A percentile compares a stretch with the other conserved stretches of the same genome.
Evolutionary conservation across 2,888 invertebrate genomes (phyloP).

Genomic region (Synergus itoensis): DNA sequence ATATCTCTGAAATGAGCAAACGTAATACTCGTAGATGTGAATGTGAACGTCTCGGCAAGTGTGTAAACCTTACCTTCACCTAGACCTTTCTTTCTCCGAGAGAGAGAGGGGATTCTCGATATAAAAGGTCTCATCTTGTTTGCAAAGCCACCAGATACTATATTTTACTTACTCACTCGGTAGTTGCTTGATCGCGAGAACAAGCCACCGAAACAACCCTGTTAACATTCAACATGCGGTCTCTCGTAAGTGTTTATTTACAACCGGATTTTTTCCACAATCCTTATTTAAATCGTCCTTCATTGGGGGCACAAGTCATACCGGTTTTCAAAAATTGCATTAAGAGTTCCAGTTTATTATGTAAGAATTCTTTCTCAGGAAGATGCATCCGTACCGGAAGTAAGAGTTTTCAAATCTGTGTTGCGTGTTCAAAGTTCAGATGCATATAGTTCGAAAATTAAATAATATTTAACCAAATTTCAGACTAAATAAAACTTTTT

Average conservation of each 20-base stretch:
- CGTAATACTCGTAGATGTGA: constrained; percentile 52
- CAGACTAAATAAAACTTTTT: no score
- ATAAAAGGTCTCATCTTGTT: constrained; percentile 76
- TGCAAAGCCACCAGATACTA: constrained; percentile 73
- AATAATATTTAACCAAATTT: no score
- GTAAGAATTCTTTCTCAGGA: not conserved
- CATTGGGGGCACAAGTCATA: not conserved
- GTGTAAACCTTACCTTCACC: constrained; percentile 75
- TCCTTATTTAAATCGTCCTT: not conserved
- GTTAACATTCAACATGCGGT: constrained; percentile 65
- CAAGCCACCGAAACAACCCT: constrained; percentile 51
- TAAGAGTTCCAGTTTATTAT: not conserved
- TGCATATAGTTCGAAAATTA: no score
- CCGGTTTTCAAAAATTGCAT: not conserved
- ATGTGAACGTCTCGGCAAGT: constrained; percentile 58
- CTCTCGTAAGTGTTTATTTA: constrained; percentile 66
- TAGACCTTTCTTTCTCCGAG: constrained; percentile 76
- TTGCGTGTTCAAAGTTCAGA: not conserved
- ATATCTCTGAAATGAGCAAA: constrained; percentile 52
- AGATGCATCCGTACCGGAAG: not conserved
- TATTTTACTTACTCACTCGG: constrained; percentile 65
- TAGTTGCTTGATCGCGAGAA: constrained; percentile 55
- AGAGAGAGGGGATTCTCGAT: constrained; percentile 73
- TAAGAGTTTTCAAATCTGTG: not conserved
- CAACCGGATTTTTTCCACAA: not conserved